A percentile compares a stretch with the other conserved stretches of the same genome.
These are phyloP conservation scores for Bagarius yarrelli DNA, from an alignment of 2,113 vertebrate species.

Conservation along the genomic window DNA sequence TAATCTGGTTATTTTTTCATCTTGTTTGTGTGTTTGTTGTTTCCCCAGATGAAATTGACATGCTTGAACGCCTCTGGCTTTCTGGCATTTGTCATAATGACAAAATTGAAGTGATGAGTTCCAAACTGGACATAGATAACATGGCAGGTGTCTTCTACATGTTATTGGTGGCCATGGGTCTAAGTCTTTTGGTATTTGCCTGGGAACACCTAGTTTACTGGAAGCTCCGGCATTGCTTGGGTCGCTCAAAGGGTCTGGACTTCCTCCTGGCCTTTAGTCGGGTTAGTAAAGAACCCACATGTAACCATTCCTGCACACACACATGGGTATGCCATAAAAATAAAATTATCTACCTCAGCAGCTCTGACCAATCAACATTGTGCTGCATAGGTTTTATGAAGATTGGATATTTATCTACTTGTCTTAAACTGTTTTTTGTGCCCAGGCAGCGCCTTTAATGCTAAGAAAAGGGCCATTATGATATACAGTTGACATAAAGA, in stretches of 20 bases:
- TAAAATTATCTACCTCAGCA: no score
- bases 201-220: constrained; percentile 89
- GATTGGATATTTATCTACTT: no score
- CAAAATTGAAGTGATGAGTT: constrained; percentile 87
- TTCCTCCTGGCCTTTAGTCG: constrained; percentile 85
- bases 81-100: constrained; percentile 79
- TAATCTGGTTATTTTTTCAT: constrained; percentile 11
- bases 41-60: constrained; percentile 73
- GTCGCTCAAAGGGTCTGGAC: constrained; percentile 78
- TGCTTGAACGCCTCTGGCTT: constrained; percentile 75
- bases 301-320: no score
- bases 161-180: constrained; percentile 88
- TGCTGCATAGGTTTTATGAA: no score
- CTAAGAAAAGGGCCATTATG: no score
- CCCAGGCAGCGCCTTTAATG: no score
- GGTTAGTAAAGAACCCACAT: constrained; percentile 61
- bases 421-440: no score
- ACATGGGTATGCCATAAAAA: no score
- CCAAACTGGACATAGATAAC: constrained; percentile 89
- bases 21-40: constrained; percentile 41
- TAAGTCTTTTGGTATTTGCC: constrained; percentile 84
- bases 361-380: no score
- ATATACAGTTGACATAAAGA: no score
- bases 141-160: constrained; percentile 91
- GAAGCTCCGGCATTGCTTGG: constrained; percentile 81